Conservation (phyloP, 2,797 vertebrate genomes). For the Silurus lanzhouensis region DNA sequence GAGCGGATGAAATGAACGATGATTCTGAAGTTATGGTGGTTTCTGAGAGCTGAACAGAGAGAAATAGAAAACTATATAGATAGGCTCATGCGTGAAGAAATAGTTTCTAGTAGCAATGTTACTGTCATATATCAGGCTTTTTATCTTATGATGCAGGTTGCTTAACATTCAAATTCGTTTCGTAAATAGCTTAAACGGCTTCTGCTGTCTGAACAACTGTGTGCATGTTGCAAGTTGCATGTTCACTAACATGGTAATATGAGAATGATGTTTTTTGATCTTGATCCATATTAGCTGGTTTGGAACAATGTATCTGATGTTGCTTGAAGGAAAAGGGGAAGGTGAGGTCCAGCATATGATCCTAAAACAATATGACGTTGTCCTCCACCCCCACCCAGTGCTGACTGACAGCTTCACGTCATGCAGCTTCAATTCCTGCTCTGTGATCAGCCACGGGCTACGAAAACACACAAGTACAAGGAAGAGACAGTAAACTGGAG, state of each 20-base stretch:
- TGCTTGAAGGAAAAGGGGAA: constrained; percentile 57
- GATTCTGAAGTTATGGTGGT: not conserved
- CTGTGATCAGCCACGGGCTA: constrained; percentile 56
- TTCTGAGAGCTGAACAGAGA: not conserved
- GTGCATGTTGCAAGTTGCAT: not conserved
- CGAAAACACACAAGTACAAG: constrained; percentile 20
- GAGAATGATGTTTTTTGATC: not conserved
- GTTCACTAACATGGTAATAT: not conserved
- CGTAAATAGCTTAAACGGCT: not conserved
- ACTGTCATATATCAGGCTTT: not conserved
- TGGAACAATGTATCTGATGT: constrained; percentile 16
- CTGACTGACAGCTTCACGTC: constrained; percentile 64
- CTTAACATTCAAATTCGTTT: not conserved
- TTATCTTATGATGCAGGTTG: not conserved
- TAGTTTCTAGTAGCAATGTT: not conserved
- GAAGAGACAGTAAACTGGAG: constrained; percentile 58
- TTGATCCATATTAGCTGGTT: not conserved
- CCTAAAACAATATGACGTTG: constrained; percentile 75
- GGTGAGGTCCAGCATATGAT: constrained; percentile 78
- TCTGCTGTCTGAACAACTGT: not conserved
- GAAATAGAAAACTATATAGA: not conserved
- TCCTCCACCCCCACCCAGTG: constrained; percentile 62
- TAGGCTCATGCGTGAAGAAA: not conserved
- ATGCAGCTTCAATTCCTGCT: constrained; percentile 49
- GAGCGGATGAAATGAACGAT: not conserved